Evolutionary conservation across 2,797 vertebrate genomes (phyloP), one percentile per base, ranked within the genome.

Genomic region (Caiman crocodilus): DNA sequence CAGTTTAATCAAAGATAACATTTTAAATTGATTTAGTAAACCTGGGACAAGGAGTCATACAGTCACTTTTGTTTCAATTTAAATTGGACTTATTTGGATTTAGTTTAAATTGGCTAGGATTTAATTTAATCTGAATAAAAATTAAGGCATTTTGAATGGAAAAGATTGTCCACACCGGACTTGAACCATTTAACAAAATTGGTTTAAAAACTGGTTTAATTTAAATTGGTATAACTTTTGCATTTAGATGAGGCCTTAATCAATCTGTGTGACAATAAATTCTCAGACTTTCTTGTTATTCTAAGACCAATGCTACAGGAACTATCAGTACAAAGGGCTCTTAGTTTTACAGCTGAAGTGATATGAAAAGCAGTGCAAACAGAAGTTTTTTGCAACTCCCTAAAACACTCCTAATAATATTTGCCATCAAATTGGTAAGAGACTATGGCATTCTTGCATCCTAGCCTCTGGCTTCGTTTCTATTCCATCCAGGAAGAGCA

Each of bases 391-490:
- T 91, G 94, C 28, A 82, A 57, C 76, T 90, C 87, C 71, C 64
- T 86, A 87, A 95, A 93, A 90, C 87, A 75, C 76, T 88, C n/a
- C 61, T 93, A 89, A 84, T 63, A 75, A 67, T 65, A 65, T 90
- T 88, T 95, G 90, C 94, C 93, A 92, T 91, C 81, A 92, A 95
- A 92, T 76, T 9, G 91, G 90, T 80, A 95, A 81, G 87, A 92
- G 91, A 93, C 91, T 96, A 88, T 65, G 87, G 92, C 95, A 95
- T 93, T 81, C 84, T 13, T 50, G 42, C 42, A 50, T 50, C 10
- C 42, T 50, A 10, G 42, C 42, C 42, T 50, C 42, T 50, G 9
- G 42, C 42, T 50, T 50, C 42, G 3, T 50, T 50, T 50, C 42
- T 50, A 50, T 50, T 50, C 42, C 42, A 50, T 50, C 42, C 10